Percentiles rank a stretch among this genome's conserved stretches.
These are phyloP conservation scores for Cydia pomonella DNA, from an alignment of 1,140 invertebrate species.

Conservation along the genomic window DNA sequence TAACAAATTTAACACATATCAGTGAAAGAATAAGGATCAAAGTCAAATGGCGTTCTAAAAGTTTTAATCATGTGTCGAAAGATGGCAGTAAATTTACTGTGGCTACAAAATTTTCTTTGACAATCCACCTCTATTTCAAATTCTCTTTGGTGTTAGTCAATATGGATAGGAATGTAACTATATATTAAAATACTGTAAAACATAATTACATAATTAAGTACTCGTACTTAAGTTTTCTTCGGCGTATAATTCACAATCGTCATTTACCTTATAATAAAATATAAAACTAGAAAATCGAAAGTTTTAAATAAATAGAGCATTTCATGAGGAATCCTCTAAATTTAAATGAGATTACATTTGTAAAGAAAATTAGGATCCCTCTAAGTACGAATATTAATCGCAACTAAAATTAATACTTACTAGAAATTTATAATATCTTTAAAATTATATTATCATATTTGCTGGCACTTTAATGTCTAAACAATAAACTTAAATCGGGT, in stretches of 20 bases:
- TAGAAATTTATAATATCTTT: not conserved
- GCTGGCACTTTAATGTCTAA: not conserved
- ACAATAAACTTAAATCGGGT: too few relatives aligned
- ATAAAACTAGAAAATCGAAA: not conserved
- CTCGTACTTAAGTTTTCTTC: not conserved
- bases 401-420: conserved; percentile 9
- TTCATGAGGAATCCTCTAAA: conserved; percentile 3
- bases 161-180: not conserved
- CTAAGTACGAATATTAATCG: conserved; percentile 14
- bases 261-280: not conserved
- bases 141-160: too few relatives aligned
- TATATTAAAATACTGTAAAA: conserved; percentile 19
- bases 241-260: not conserved
- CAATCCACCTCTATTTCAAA: too few relatives aligned
- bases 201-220: not conserved
- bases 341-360: conserved; percentile 23
- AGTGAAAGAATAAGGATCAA: too few relatives aligned
- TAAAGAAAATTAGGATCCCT: not conserved
- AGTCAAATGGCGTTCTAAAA: too few relatives aligned
- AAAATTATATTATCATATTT: not conserved
- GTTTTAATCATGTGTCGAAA: too few relatives aligned
- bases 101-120: too few relatives aligned
- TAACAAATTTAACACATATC: too few relatives aligned
- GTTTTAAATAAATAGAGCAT: not conserved
- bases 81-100: too few relatives aligned